Base-by-base conservation (phyloP, 2,888 invertebrate species). In the Ophonus ardosiacus region DNA sequence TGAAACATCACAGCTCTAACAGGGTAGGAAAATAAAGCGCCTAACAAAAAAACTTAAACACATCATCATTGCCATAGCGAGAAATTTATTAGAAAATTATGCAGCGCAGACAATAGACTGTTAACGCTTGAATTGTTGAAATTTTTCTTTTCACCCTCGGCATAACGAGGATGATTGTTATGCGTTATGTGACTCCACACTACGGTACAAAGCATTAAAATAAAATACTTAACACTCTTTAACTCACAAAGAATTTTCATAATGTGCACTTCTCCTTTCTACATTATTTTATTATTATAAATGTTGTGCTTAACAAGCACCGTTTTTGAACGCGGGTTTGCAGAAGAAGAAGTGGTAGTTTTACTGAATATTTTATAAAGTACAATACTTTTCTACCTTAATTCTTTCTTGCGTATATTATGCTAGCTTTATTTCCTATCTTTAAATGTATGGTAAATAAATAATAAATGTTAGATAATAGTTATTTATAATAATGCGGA, bases 81-180 rank as follows among this genome's bases (percentile, higher is more conserved):
- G 31, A 81, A 65, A 81, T 81, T 81, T 81, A 81, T 81, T 81
- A 81, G 40, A 81, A 61, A 81, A 81, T 43, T 81, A 81, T 81
- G 65, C 81, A 65, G 65, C 43, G 63, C 65, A 81, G 81, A 61
- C 65, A 81, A 81, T 81, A 57, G 78, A 57, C 78, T 57, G 78
- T 78, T 78, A 78, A 78, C 57, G 40, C 78, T 57, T 57, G 78
- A 57, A 78, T 78, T 78, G 78, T 78, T 78, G 78, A 78, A 78
- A 78, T 78, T 57, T 57, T 78, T 78, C 78, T 78, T 76, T 74
- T 57, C 76, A 24, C 21, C 24, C 78, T 76, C 57, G 31, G 31
- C 57, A 78, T 78, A 78, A 78, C 78, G 57, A 78, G 18, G 57
- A 78, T 78, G 78, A 78, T 78, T 78, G 78, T 78, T 78, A 78